These are phyloP conservation scores for Enteromius viviparus DNA, from an alignment of 2,797 vertebrate genomes.

Conservation along the genomic window DNA sequence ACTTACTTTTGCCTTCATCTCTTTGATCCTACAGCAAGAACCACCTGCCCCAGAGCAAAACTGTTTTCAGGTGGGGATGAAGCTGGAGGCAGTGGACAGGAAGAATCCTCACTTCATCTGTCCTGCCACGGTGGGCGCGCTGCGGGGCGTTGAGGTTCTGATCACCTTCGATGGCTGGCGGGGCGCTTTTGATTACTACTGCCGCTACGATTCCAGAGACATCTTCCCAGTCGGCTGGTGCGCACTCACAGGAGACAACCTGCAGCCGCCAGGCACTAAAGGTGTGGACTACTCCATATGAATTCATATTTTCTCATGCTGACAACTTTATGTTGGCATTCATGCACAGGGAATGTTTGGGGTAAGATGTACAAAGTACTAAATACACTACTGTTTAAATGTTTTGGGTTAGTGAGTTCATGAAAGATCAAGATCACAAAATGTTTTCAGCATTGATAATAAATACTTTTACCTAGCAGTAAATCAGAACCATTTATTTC, in stretches of 20 bases:
- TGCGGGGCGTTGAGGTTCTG: conserved; percentile 95
- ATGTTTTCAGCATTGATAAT: background rate
- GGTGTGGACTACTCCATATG: conserved; percentile 71
- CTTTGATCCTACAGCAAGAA: conserved; percentile 82
- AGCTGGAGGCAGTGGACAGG: conserved; percentile 98
- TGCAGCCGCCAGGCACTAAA: conserved; percentile 97
- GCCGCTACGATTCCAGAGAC: conserved; percentile 97
- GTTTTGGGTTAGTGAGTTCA: background rate
- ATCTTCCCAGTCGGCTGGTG: conserved; percentile 99
- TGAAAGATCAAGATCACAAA: background rate
- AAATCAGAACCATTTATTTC: background rate
- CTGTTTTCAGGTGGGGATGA: conserved; percentile 97
- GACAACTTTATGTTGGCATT: background rate
- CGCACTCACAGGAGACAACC: conserved; percentile 94
- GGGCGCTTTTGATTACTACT: conserved; percentile 99
- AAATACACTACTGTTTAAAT: background rate
- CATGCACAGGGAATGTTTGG: background rate
- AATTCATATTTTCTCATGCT: background rate
- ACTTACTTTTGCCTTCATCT: background rate
- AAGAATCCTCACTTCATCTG: conserved; percentile 99
- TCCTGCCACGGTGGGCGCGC: conserved; percentile 95
- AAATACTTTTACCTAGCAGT: background rate
- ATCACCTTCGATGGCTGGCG: conserved; percentile 99
- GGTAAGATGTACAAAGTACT: background rate
- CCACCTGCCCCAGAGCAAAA: conserved; percentile 95